A percentile compares a stretch with the other conserved stretches of the same genome.
phyloP scores from a whole-genome alignment of 2,888 invertebrate species.

The Drosophila koepferae region DNA sequence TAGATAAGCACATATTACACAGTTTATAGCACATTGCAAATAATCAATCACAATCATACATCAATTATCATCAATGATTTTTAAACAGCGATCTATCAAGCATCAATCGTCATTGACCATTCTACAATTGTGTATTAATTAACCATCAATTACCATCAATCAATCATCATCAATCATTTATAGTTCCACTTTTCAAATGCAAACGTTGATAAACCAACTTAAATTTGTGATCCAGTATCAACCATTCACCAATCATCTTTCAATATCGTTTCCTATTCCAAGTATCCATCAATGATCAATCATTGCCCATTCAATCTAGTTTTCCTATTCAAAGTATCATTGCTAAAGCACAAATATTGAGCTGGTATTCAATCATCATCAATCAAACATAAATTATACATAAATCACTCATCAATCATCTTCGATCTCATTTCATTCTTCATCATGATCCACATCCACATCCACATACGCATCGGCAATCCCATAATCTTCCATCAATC shows the following conservation, averaged over 20 bases:
- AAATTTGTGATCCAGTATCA: background rate
- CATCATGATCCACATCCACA: background rate
- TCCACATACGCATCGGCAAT: background rate
- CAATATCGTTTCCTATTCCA: background rate
- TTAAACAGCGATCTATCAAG: background rate
- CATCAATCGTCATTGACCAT: background rate
- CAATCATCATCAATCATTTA: slow-evolving; percentile 19
- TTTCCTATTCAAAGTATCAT: background rate
- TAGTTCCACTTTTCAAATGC: slow-evolving; percentile 2
- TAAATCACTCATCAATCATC: slow-evolving; percentile 1
- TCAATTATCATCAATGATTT: background rate
- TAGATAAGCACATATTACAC: background rate
- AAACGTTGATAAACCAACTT: no score
- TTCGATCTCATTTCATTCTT: slow-evolving; percentile 1
- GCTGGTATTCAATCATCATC: background rate
- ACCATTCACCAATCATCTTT: background rate
- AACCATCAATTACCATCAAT: background rate
- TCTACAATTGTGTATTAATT: background rate
- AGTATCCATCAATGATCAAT: slow-evolving; percentile 3
- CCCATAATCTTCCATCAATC: slow-evolving; percentile 14
- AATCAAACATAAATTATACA: background rate
- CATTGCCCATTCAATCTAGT: background rate
- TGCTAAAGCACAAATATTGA: no score
- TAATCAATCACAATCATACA: background rate
- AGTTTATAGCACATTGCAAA: background rate